Evolutionary conservation across 2,113 vertebrate species (phyloP), one percentile per base, ranked within the genome.

Genomic region (Rhizomys pruinosus): DNA sequence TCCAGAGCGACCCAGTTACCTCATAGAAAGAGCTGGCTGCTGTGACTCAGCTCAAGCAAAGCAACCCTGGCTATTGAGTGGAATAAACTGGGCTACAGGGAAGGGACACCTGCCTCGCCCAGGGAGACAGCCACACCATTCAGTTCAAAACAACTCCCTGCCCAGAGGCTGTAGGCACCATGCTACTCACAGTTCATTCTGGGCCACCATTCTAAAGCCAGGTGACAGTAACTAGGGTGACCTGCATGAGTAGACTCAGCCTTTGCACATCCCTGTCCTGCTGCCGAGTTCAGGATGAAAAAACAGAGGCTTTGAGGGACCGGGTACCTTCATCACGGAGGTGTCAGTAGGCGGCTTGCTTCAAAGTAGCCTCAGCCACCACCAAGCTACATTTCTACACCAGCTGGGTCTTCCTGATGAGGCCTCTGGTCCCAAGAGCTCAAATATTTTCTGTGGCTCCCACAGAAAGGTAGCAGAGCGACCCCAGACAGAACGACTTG

Each of bases 401-500:
- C 42, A 1, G 12, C 12, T 4, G 22, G n/a, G n/a, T 3, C 1
- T 11, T 59, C 12, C 52, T 79, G 71, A 23, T 2, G 1, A 11
- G 44, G 15, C 29, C 34, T 59, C 77, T 17, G 1, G 5, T 73
- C 3, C 16, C 23, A 59, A 89, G 27, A 42, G 1, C 10, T 32
- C 34, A 44, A 34, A 52, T 11, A 16, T 44, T 22, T 39, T 6
- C 6, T n/a, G 52, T 37, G 34, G 55, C 63, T 64, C 25, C 63
- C 25, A 23, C 22, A 27, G 63, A 68, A 68, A 34, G 66, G 11
- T 27, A 68, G 25, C 52, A 15, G n/a, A 23, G 5, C 37, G 84
- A 25, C 23, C n/a, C 9, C 0, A 0, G 25, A 27, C 11, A 11
- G 9, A 9, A 52, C n/a, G 29, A 2, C 1, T 2, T 32, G 16